phyloP scores from a whole-genome alignment of 2,888 invertebrate genomes.

The Lamellibrachia satsuma region DNA sequence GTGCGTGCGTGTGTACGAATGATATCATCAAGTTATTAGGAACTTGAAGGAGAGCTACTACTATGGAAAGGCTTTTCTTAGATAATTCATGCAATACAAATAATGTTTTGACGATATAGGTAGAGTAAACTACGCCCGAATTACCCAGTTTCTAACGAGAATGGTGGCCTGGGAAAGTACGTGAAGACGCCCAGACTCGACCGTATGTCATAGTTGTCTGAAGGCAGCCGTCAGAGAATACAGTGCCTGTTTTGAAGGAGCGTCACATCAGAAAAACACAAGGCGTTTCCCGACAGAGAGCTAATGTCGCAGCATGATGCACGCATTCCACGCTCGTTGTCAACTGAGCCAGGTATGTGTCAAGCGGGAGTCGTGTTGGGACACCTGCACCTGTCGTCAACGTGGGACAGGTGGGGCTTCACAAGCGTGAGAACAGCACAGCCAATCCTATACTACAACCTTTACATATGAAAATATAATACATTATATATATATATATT shows the following conservation, averaged over 20 bases:
- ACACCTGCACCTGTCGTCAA: background rate
- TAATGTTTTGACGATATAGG: background rate
- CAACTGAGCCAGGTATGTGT: conserved; percentile 10
- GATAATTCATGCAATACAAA: background rate
- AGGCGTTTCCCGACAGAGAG: conserved; percentile 10
- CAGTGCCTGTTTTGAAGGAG: background rate
- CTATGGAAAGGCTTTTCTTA: too few relatives aligned
- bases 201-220: background rate
- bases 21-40: too few relatives aligned
- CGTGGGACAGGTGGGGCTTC: background rate
- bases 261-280: background rate
- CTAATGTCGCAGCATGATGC: background rate
- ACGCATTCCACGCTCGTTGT: background rate
- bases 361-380: background rate
- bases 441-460: background rate
- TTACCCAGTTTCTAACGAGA: background rate
- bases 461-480: too few relatives aligned
- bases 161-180: background rate
- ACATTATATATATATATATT: background rate
- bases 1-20: background rate
- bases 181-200: background rate
- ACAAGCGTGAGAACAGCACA: background rate
- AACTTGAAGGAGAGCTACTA: too few relatives aligned
- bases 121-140: background rate
- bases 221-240: background rate